phyloP scores from a whole-genome alignment of 2,888 invertebrate genomes.

The Drosophila histrio region DNA sequence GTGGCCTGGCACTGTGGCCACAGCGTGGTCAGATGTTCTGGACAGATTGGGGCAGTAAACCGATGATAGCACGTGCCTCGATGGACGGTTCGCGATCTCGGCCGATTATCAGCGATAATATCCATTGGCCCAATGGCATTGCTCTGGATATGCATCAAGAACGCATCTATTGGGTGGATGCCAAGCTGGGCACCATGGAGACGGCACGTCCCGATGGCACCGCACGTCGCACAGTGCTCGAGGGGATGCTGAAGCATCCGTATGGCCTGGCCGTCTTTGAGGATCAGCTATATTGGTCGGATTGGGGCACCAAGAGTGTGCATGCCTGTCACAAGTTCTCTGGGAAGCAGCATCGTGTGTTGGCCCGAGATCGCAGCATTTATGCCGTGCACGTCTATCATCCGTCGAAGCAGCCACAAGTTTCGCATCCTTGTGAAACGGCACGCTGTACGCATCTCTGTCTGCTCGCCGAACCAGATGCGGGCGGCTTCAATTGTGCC shows the following conservation, averaged over 20 bases:
- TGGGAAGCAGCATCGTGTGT: constrained; percentile 87
- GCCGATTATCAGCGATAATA: constrained; percentile 87
- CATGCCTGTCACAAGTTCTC: constrained; percentile 91
- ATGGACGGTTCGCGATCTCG: constrained; percentile 92
- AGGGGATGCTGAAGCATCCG: constrained; percentile 90
- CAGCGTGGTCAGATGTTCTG: constrained; percentile 93
- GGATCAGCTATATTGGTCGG: constrained; percentile 95
- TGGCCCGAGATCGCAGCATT: constrained; percentile 85
- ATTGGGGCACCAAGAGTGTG: constrained; percentile 91
- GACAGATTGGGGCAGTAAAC: constrained; percentile 92
- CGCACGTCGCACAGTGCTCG: constrained; percentile 86
- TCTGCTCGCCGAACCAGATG: constrained; percentile 86
- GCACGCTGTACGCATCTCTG: constrained; percentile 91
- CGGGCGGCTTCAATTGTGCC: constrained; percentile 87
- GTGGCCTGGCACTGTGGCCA: constrained; percentile 89
- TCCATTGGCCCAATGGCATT: constrained; percentile 93
- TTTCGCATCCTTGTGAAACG: constrained; percentile 87
- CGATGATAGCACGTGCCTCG: constrained; percentile 90
- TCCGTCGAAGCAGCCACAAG: constrained; percentile 86
- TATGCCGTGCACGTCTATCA: constrained; percentile 90
- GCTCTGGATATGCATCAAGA: constrained; percentile 91
- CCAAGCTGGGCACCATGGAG: constrained; percentile 88
- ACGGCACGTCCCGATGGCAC: constrained; percentile 88
- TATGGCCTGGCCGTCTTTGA: constrained; percentile 94
- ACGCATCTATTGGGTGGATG: constrained; percentile 95